Evolutionary conservation across 2,113 vertebrate species (phyloP).

Genomic region (Alethe diademata): DNA sequence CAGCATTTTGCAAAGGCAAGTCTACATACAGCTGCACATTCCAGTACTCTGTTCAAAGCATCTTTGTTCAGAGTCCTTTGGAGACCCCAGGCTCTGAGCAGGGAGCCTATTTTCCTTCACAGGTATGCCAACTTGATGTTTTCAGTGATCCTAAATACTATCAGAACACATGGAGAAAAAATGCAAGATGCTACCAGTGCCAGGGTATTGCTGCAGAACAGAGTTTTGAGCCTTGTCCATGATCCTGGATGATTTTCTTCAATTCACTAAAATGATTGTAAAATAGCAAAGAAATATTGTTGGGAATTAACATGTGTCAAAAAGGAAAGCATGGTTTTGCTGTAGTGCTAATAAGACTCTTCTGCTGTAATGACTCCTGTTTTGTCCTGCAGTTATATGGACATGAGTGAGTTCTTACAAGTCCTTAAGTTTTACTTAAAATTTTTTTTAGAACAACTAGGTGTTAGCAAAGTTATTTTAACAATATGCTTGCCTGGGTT

Average conservation of each 20-base stretch:
- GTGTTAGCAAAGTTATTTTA: constrained; percentile 5
- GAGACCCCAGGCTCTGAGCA: neutral
- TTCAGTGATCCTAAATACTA: neutral
- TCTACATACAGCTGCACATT: neutral
- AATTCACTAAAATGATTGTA: neutral
- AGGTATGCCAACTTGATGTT: neutral
- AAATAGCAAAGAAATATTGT: neutral
- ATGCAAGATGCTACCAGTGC: neutral
- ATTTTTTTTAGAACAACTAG: neutral
- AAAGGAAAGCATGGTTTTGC: neutral
- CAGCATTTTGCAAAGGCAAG: neutral
- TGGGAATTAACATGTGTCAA: neutral
- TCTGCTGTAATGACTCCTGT: neutral
- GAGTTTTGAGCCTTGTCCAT: neutral
- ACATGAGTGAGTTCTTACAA: neutral
- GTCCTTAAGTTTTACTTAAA: neutral
- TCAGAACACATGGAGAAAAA: neutral
- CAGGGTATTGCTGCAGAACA: neutral
- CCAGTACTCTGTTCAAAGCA: neutral
- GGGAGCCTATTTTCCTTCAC: neutral
- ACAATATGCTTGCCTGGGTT: neutral
- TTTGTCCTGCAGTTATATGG: neutral
- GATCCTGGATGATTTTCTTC: neutral
- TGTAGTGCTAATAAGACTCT: neutral
- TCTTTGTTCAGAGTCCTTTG: neutral